phyloP scores from a whole-genome alignment of 2,888 invertebrate species.

The Zeuzera pyrina region DNA sequence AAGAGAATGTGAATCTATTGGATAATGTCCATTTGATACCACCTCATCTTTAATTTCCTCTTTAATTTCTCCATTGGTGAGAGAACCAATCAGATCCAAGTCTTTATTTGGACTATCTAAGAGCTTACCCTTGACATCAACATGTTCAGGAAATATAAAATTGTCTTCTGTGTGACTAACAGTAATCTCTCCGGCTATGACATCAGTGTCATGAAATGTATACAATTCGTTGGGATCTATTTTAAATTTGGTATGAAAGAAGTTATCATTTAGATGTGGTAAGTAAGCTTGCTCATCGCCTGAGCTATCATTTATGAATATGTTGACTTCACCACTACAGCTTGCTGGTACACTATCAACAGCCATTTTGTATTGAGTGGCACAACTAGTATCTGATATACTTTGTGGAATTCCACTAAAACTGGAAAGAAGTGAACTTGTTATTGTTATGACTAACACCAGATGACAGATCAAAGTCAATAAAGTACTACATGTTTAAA shows the following conservation, averaged over 20 bases:
- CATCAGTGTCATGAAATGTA: constrained; percentile 66
- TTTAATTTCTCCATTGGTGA: constrained; percentile 50
- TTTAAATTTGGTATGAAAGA: constrained; percentile 63
- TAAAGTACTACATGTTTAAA: too few species aligned
- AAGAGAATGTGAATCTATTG: constrained; percentile 19
- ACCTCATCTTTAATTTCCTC: constrained; percentile 35
- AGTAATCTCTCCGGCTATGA: constrained; percentile 62
- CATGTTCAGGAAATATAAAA: constrained; percentile 46
- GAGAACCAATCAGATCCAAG: constrained; percentile 34
- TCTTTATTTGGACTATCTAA: constrained; percentile 48
- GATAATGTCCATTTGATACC: constrained; percentile 50
- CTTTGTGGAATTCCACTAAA: constrained; percentile 68
- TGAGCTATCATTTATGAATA: constrained; percentile 58
- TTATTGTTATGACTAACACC: not conserved
- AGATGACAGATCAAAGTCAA: not conserved
- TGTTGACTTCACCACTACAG: constrained; percentile 52
- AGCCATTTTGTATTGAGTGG: constrained; percentile 66
- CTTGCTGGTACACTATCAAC: constrained; percentile 57
- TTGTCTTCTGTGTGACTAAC: constrained; percentile 65
- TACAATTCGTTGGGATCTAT: constrained; percentile 67
- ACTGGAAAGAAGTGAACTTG: too few species aligned
- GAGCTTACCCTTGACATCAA: constrained; percentile 40
- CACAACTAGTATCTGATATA: constrained; percentile 66
- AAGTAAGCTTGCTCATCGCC: constrained; percentile 58
- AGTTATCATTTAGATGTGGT: constrained; percentile 57